Conservation (phyloP, 2,888 invertebrate species). For the Platycheirus rosarum region DNA sequence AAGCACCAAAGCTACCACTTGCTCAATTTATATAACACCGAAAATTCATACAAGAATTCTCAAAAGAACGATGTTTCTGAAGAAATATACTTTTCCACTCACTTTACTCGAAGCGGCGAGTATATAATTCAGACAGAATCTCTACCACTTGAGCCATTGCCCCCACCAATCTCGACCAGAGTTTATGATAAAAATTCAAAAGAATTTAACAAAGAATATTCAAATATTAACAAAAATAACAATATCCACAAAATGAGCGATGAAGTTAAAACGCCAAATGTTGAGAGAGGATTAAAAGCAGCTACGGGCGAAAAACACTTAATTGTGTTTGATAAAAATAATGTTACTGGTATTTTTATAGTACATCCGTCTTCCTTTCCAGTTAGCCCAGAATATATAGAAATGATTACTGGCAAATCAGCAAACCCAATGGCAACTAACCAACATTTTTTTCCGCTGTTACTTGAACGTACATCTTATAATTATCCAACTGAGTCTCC, state of each 20-base stretch:
- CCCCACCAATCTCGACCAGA: conserved; percentile 16
- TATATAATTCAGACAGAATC: conserved; percentile 45
- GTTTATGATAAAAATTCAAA: conserved; percentile 30
- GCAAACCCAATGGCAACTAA: conserved; percentile 63
- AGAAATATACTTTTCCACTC: conserved; percentile 54
- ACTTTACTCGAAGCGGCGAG: conserved; percentile 53
- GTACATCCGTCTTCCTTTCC: conserved; percentile 65
- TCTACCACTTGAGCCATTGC: conserved; percentile 31
- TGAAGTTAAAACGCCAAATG: conserved; percentile 37
- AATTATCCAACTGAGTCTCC: conserved; percentile 41
- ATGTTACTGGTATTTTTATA: conserved; percentile 53
- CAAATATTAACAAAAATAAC: conserved; percentile 51
- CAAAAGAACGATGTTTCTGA: conserved; percentile 54
- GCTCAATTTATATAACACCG: conserved; percentile 78
- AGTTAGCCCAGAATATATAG: conserved; percentile 56
- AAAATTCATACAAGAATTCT: conserved; percentile 74
- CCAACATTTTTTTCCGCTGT: conserved; percentile 54
- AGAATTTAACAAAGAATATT: conserved; percentile 32
- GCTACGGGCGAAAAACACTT: conserved; percentile 21
- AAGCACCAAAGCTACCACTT: conserved; percentile 79
- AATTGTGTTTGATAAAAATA: conserved; percentile 40
- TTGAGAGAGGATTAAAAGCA: conserved; percentile 47
- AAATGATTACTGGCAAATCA: conserved; percentile 66
- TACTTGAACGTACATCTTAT: conserved; percentile 48
- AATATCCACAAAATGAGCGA: conserved; percentile 57